A percentile compares a stretch with the other conserved stretches of the same genome.
These are phyloP conservation scores for Tricholauxania praeusta DNA, from an alignment of 2,888 invertebrate genomes.

Conservation along the genomic window DNA sequence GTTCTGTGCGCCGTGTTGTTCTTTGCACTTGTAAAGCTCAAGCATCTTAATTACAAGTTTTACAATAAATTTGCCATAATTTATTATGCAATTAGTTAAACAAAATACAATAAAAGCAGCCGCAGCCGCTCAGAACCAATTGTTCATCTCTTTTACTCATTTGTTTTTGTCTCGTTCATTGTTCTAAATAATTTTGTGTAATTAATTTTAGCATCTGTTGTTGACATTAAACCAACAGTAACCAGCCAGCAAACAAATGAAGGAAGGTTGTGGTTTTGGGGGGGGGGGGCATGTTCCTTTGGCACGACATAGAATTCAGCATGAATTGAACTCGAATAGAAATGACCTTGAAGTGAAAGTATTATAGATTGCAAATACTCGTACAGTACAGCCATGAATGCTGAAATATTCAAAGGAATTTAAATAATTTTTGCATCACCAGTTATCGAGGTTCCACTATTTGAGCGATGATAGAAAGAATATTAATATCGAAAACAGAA, in stretches of 20 bases:
- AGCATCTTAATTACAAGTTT: conserved; percentile 9
- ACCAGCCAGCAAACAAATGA: background rate
- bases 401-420: background rate
- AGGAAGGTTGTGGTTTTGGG: background rate
- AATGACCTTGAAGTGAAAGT: conserved; percentile 27
- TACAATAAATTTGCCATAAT: conserved; percentile 40
- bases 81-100: conserved; percentile 41
- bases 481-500: no score
- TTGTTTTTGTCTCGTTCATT: background rate
- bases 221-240: conserved; percentile 31
- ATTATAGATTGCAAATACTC: background rate
- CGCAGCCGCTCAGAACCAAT: background rate
- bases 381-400: background rate
- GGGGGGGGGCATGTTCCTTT: background rate
- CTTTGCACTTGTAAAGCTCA: background rate
- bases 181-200: conserved; percentile 11
- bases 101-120: conserved; percentile 15
- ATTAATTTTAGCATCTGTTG: conserved; percentile 42
- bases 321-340: background rate
- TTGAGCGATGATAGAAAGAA: no score
- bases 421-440: no score
- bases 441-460: no score
- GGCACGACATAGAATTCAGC: background rate
- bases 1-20: background rate
- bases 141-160: background rate